Evolutionary conservation across 1,140 invertebrate genomes (phyloP).

Genomic region (Parasteatoda tepidariorum): DNA sequence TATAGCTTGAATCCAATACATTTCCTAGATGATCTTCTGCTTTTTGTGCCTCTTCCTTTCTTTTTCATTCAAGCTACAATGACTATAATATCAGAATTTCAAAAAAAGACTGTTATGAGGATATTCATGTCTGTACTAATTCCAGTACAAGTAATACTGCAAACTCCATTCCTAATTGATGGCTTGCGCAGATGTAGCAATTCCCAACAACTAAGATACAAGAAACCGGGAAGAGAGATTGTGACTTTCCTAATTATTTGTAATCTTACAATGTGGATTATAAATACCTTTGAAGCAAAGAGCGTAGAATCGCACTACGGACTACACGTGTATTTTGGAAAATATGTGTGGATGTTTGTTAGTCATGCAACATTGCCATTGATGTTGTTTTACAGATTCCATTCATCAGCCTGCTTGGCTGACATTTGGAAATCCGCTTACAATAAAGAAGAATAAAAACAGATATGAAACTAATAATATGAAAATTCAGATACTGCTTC

Average conservation of each 20-base stretch:
- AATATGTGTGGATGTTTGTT: slow-evolving; percentile 78
- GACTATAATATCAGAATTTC: slow-evolving; percentile 68
- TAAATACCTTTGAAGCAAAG: slow-evolving; percentile 83
- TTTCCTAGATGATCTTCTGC: slow-evolving; percentile 77
- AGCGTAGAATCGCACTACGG: slow-evolving; percentile 74
- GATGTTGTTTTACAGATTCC: slow-evolving; percentile 85
- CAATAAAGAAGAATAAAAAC: slow-evolving; percentile 66
- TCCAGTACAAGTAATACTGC: slow-evolving; percentile 70
- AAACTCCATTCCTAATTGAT: slow-evolving; percentile 82
- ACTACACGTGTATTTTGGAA: slow-evolving; percentile 77
- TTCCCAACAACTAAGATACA: slow-evolving; percentile 73
- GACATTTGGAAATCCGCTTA: slow-evolving; percentile 87
- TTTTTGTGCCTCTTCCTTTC: slow-evolving; percentile 79
- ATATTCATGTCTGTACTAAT: slow-evolving; percentile 28
- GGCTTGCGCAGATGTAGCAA: slow-evolving; percentile 79
- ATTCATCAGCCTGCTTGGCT: slow-evolving; percentile 83
- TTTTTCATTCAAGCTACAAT: slow-evolving; percentile 79
- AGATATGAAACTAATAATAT: no score
- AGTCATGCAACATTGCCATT: slow-evolving; percentile 81
- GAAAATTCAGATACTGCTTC: no score
- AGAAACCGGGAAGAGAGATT: slow-evolving; percentile 81
- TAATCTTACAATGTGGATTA: slow-evolving; percentile 84
- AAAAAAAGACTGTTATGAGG: not conserved
- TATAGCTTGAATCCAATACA: slow-evolving; percentile 74
- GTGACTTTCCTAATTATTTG: slow-evolving; percentile 83